phyloP scores from a whole-genome alignment of 2,113 vertebrate genomes.

The Argyrosomus japonicus region DNA sequence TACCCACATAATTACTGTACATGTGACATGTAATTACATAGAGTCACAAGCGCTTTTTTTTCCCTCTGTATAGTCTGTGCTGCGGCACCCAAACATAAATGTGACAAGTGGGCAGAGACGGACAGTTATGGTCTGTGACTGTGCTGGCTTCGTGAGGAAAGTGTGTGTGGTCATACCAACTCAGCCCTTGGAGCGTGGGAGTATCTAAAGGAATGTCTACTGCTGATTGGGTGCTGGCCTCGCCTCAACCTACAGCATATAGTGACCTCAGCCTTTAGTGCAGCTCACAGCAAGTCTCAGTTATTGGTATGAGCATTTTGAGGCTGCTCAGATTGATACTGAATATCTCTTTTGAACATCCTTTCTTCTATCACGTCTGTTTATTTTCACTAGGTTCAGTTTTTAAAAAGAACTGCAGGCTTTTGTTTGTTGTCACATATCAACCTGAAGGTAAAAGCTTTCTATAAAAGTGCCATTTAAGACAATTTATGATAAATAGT shows the following conservation, averaged over 20 bases:
- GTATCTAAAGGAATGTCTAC: slow-evolving; percentile 17
- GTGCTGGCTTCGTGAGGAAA: neutral
- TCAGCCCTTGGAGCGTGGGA: slow-evolving; percentile 1
- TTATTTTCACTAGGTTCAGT: neutral
- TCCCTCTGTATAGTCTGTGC: neutral
- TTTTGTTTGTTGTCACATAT: neutral
- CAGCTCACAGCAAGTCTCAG: neutral
- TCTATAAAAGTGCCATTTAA: neutral
- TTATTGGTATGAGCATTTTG: neutral
- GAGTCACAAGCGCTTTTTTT: slow-evolving; percentile 17
- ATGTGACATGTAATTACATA: slow-evolving; percentile 35
- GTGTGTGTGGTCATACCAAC: slow-evolving; percentile 22
- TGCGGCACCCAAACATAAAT: slow-evolving; percentile 21
- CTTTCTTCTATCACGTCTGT: neutral
- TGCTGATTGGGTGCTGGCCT: slow-evolving; percentile 6
- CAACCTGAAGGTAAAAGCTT: neutral
- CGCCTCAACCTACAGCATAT: neutral
- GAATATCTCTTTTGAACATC: neutral
- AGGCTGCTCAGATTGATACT: neutral
- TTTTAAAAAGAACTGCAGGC: neutral
- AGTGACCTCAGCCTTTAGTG: neutral
- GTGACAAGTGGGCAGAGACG: slow-evolving; percentile 7
- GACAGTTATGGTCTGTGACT: neutral
- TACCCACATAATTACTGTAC: slow-evolving; percentile 30
- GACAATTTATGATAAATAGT: neutral